Evolutionary conservation across 2,113 vertebrate species (phyloP), one percentile per base, ranked within the genome.

Genomic region (Sinocyclocheilus anophthalmus): DNA sequence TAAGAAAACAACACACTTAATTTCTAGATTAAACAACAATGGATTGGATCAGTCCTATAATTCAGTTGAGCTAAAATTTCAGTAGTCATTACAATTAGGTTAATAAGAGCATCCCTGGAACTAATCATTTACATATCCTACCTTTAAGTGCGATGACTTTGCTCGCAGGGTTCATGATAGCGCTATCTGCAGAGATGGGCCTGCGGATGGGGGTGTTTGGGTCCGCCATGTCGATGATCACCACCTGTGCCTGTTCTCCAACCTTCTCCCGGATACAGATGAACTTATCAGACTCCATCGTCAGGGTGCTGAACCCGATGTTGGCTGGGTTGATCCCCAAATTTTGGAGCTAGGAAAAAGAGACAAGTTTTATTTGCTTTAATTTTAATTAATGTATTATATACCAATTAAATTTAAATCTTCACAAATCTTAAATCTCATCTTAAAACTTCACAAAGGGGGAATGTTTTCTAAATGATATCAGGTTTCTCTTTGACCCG

Each of bases 91-190:
- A 76, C 33, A 76, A 73, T 82, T 67, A 73, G 70, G 20, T 73
- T 22, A 42, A 39, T n/a, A 42, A 1, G 20, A 10, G 37, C n/a
- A 42, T 39, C 9, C 5, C 4, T 42, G 30, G 67, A 37, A 42
- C 70, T 73, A 73, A 42, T 42, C 5, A 12, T 69, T 9, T 70
- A 22, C 0, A n/a, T 48, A 1, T 33, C 89, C 85, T 98, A 99
- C 98, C 98, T 99, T 99, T 99, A 33, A 99, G 93, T 45, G 98
- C 98, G 90, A 99, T 99, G 93, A 99, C 98, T 94, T 99, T 99
- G 95, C 97, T 99, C 90, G 98, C 98, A 86, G 98, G 98, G 93
- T 99, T 99, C 98, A 99, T 99, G 94, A 99, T 99, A 91, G 98
- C 98, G 69, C 98, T 99, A 93, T 99, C 98, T 24, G 98, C 98